Evolutionary conservation across 2,113 vertebrate species (phyloP).

Genomic region (Oreochromis tanganicae): DNA sequence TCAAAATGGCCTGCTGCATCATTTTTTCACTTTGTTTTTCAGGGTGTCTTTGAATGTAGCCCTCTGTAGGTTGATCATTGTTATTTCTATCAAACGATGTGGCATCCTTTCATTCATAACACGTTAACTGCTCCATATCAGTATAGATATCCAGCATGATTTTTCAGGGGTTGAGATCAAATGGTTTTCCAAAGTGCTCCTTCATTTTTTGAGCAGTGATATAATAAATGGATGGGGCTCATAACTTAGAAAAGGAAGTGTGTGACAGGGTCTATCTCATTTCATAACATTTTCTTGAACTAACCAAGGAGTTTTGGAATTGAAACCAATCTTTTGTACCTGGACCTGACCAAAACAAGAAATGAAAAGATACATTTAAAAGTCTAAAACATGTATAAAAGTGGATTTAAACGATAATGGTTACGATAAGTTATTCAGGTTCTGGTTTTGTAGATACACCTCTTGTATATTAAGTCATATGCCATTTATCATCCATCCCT

Average conservation of each 20-base stretch:
- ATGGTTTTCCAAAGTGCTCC: no score
- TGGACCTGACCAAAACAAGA: not conserved
- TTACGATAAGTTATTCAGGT: accelerated
- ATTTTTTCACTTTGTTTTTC: not conserved
- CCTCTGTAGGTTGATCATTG: not conserved
- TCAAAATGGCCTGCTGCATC: not conserved
- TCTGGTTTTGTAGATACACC: not conserved
- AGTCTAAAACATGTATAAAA: not conserved
- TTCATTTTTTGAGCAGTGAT: no score
- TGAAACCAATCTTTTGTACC: not conserved
- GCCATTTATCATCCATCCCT: not conserved
- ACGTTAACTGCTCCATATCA: not conserved
- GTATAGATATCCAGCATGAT: not conserved
- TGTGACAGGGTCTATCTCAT: not conserved
- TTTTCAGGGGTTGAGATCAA: not conserved
- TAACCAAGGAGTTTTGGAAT: no score
- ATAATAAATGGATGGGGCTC: not conserved
- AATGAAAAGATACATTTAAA: not conserved
- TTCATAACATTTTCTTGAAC: no score
- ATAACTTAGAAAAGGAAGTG: not conserved
- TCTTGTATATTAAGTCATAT: not conserved
- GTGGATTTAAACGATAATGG: not conserved
- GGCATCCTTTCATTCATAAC: not conserved
- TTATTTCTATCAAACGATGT: not conserved
- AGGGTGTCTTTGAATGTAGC: not conserved